Evolutionary conservation across 2,888 invertebrate species (phyloP).

Genomic region (Nymphalis polychloros): DNA sequence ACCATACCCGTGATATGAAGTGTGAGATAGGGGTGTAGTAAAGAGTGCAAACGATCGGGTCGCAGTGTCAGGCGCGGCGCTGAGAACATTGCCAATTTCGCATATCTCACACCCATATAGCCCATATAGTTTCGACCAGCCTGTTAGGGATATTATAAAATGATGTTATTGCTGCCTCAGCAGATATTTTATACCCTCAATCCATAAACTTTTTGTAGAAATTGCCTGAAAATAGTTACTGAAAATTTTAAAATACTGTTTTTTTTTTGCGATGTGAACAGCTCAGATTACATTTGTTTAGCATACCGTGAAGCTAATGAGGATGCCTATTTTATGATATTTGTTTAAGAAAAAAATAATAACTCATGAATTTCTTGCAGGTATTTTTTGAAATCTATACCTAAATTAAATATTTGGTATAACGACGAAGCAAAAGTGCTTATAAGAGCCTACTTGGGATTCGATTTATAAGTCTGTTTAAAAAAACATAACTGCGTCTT

Average conservation of each 20-base stretch:
- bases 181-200: conserved; percentile 15
- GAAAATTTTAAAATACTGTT: background rate
- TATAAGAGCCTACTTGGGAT: background rate
- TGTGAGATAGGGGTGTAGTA: conserved; percentile 76
- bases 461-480: too few species aligned
- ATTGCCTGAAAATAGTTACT: background rate
- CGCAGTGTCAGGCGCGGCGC: conserved; percentile 67
- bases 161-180: conserved; percentile 27
- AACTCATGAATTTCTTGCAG: too few species aligned
- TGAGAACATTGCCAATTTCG: conserved; percentile 69
- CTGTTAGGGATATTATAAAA: conserved; percentile 36
- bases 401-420: background rate
- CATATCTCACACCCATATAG: conserved; percentile 38
- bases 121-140: conserved; percentile 24
- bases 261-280: background rate
- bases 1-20: conserved; percentile 60
- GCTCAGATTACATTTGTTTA: too few species aligned
- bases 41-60: conserved; percentile 79
- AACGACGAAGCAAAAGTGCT: background rate
- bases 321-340: too few species aligned
- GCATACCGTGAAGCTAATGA: too few species aligned
- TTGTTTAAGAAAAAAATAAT: too few species aligned
- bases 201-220: background rate
- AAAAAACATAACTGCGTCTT: too few species aligned
- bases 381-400: too few species aligned